Percentiles rank a stretch among this genome's conserved stretches.
phyloP scores from a whole-genome alignment of 1,140 invertebrate genomes.

The Cherax quadricarinatus region DNA sequence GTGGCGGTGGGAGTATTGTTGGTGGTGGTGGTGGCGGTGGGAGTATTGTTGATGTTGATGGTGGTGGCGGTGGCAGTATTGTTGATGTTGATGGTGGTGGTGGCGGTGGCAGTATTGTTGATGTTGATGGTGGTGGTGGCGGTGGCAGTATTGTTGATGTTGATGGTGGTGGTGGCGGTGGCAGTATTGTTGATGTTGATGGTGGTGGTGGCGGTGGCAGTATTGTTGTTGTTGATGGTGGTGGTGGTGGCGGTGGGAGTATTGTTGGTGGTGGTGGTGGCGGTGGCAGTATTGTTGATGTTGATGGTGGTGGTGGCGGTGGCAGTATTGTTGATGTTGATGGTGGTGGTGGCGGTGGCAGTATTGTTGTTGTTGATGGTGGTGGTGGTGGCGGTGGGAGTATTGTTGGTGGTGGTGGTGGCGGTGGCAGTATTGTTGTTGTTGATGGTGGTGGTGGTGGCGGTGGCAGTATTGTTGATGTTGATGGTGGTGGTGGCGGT shows the following conservation, averaged over 20 bases:
- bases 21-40: too few species aligned
- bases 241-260: too few species aligned
- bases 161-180: too few species aligned
- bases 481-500: background rate
- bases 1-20: too few species aligned
- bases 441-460: background rate
- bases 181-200: too few species aligned
- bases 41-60: too few species aligned
- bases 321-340: too few species aligned
- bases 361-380: background rate
- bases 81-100: background rate
- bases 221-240: too few species aligned
- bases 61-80: background rate
- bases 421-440: too few species aligned
- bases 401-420: too few species aligned
- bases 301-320: background rate
- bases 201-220: too few species aligned
- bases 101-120: background rate
- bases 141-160: background rate
- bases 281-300: background rate
- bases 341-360: background rate
- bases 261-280: conserved; percentile 16
- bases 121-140: background rate
- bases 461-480: background rate
- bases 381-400: too few species aligned